A percentile compares a stretch with the other conserved stretches of the same genome.
These are phyloP conservation scores for Amia ocellicauda DNA, from an alignment of 2,113 vertebrate species.

Conservation along the genomic window DNA sequence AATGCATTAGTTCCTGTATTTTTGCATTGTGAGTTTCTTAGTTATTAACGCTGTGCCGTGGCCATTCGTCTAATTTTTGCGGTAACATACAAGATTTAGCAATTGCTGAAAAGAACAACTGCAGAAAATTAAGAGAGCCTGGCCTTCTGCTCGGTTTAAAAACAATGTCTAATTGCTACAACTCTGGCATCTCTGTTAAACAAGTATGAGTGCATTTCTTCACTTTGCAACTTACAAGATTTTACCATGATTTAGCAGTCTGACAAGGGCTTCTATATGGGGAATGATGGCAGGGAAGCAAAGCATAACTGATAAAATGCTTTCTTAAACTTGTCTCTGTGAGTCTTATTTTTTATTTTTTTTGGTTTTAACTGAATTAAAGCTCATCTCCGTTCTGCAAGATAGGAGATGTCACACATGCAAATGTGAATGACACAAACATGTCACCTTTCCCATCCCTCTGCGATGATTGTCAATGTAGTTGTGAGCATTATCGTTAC, in stretches of 20 bases:
- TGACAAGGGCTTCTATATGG: not conserved
- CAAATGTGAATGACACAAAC: not conserved
- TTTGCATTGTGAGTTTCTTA: too few species aligned
- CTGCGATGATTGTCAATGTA: not conserved
- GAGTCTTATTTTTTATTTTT: not conserved
- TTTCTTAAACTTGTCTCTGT: not conserved
- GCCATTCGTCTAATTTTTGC: too few species aligned
- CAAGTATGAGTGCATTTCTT: too few species aligned
- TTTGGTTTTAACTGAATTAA: not conserved
- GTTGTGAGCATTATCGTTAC: conserved; percentile 1
- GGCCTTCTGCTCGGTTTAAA: too few species aligned
- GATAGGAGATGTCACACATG: not conserved
- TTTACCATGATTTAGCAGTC: not conserved
- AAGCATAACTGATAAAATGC: not conserved
- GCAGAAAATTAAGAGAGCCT: too few species aligned
- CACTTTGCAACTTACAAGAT: not conserved
- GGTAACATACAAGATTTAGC: too few species aligned
- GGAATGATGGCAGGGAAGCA: not conserved
- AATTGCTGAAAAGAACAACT: too few species aligned
- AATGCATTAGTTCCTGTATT: too few species aligned
- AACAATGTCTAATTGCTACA: too few species aligned
- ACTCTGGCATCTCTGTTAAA: too few species aligned
- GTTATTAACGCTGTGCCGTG: too few species aligned
- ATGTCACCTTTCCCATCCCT: not conserved
- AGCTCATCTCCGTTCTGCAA: not conserved